Evolutionary conservation across 2,888 invertebrate genomes (phyloP), one percentile per base, ranked within the genome.

Genomic region (Sturmia bella): DNA sequence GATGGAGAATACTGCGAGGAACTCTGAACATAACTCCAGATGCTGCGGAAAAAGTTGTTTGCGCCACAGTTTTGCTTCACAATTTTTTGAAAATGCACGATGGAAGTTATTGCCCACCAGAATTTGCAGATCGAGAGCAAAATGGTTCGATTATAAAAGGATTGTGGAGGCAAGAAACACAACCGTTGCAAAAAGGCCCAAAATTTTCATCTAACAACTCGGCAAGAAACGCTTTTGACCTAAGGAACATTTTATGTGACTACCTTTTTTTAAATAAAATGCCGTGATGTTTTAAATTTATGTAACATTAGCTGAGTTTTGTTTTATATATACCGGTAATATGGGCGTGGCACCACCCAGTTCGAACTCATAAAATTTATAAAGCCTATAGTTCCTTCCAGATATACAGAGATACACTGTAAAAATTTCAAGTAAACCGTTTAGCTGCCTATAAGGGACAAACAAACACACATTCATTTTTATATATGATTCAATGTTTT

Each of bases 171-270:
- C 54, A 15, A 15, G 54, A 54, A 32, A 54, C 54, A 13, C 15
- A 54, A 11, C 54, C 54, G 32, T 15, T 54, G 21, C 7, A 50
- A 64, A 48, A 52, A 50, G 50, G 21, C 1, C 32, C n/a, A 12
- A 68, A 43, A 43, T 54, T 54, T 24, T 68, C 4, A 6, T 68
- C 54, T 3, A 68, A 68, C 6, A 68, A 68, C 39, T 54, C 54
- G 13, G 12, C 41, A 9, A 68, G 54, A 21, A 68, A 24, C 43
- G 39, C 54, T 50, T 64, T 64, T 32, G 19, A 64, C 6, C 6
- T 9, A 12, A 63, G 63, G 24, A 45, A 63, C 17, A 52, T 21
- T 52, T 66, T 66, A 27, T 39, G 54, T 27, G 68, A 54, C 2
- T 68, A 56, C 12, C 13, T 17, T n/a, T 56, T 17, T 43, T 2